Base-by-base conservation (phyloP, 1,140 invertebrate species). In the Ostrea edulis region DNA sequence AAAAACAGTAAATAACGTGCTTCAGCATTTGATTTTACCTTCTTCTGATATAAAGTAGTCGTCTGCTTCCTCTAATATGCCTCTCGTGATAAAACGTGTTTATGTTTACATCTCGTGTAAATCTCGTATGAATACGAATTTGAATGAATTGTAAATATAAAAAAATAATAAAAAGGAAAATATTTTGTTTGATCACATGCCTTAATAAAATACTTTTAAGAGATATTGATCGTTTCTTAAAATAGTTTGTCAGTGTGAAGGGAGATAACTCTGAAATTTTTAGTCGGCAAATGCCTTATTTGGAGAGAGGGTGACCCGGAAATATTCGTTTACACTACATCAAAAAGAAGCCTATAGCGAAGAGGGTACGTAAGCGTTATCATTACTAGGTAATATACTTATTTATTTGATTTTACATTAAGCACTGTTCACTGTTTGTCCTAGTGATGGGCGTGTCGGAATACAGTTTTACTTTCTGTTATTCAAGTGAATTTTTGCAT, bases 251-350 rank as follows among this genome's bases (percentile, higher is more conserved):
- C 55, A 62, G 14, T n/a, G 17, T 77, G 14, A 77, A 29, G 68
- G 68, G 68, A 77, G 68, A 25, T 29, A 77, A 77, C 68, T 77
- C 68, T 29, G 68, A 77, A 14, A 29, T 77, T 44, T 77, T 29
- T 77, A 11, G 22, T 77, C 29, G 68, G 68, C 68, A 77, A 77
- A 77, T 77, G 68, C 68, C 68, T 77, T 77, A 77, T 77, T 77
- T 77, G 68, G 68, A 77, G 68, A 77, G 68, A 12, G 68, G 68
- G 68, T 77, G 68, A 77, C 68, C 68, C 68, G 68, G 68, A 77
- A 77, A 77, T 77, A 77, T 77, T 77, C 68, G 22, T 35, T 22
- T 62, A 44, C 35, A 5, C 35, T 62, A 77, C 25, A 35, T 77
- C 68, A 25, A 77, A 44, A 35, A 77, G 29, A 77, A 77, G 68